Evolutionary conservation across 1,140 invertebrate species (phyloP), one percentile per base, ranked within the genome.

Genomic region (Pseudomyrmex flavicornis): DNA sequence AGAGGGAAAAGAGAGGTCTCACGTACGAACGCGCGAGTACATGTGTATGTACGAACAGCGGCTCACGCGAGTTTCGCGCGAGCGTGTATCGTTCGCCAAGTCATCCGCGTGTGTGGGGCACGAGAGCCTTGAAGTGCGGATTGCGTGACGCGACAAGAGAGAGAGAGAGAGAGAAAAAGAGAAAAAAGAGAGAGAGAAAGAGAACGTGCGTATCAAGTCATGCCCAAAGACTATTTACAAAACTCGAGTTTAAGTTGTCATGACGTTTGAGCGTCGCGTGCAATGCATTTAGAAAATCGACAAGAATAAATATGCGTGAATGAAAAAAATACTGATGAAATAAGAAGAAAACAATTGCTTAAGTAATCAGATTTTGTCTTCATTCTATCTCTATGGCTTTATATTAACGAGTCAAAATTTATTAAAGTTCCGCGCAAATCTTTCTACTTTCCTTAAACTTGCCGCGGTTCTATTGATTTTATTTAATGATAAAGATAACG

Each of bases 91-190:
- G 82, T 82, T 70, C 79, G 70, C 70, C 69, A 82, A 82, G 79
- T 82, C 79, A 82, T 75, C 79, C 59, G 79, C 79, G 79, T 75
- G 79, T 75, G 79, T 58, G 73, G 48, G 82, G 63, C 74, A 77
- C 76, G 80, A 70, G 77, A 77, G 82, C 56, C 79, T 82, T 82
- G 86, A 88, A 90, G 86, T 90, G 74, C 62, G 83, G 88, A 88
- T 90, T 82, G 90, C 83, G 89, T 76, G 58, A 76, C 59, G 82
- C 26, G 77, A 48, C n/a, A 56, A 75, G n/a, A 48, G 20, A 9
- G 22, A n/a, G 7, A 17, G 46, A 59, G 74, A 22, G 59, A 82
- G 66, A 80, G 61, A 68, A n/a, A 46, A 12, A 48, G 62, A 46
- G 44, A 26, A 7, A n/a, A n/a, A n/a, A 59, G 74, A 22, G 59